Evolutionary conservation across 2,797 vertebrate genomes (phyloP).

Genomic region (Mastacembelus armatus): DNA sequence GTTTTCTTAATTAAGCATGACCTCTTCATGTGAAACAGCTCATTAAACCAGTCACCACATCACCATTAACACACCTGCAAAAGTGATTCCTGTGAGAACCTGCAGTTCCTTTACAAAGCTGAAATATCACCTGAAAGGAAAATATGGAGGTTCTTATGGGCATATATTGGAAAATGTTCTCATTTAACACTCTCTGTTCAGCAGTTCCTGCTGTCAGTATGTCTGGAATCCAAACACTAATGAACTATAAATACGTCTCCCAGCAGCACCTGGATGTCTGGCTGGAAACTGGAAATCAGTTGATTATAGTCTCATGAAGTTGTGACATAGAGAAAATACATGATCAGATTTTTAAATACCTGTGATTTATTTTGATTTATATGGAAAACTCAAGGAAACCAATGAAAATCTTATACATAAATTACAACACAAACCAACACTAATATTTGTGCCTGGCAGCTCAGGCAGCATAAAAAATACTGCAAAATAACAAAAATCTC

Average conservation of each 20-base stretch:
- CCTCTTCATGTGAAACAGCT: neutral
- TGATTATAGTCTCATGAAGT: neutral
- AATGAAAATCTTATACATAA: too few relatives aligned
- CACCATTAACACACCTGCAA: conserved; percentile 15
- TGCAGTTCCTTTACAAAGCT: neutral
- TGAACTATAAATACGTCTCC: conserved; percentile 18
- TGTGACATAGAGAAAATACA: neutral
- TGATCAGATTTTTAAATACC: neutral
- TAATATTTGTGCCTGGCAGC: too few relatives aligned
- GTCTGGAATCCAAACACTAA: conserved; percentile 42
- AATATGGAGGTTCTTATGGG: neutral
- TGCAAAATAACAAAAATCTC: too few relatives aligned
- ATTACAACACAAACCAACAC: too few relatives aligned
- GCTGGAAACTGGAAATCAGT: too few relatives aligned
- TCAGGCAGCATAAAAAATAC: too few relatives aligned
- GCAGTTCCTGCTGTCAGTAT: conserved; percentile 36
- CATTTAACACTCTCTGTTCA: conserved; percentile 6
- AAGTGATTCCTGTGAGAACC: conserved; percentile 21
- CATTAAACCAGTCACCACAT: neutral
- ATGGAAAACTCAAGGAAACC: too few relatives aligned
- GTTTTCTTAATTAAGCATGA: conserved; percentile 21
- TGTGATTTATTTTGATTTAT: too few relatives aligned
- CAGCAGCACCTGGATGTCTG: too few relatives aligned
- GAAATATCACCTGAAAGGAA: neutral
- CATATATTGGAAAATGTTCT: conserved; percentile 23